Percentiles rank a stretch among this genome's conserved stretches.
phyloP scores from a whole-genome alignment of 2,113 vertebrate genomes.

The Salvator merianae region DNA sequence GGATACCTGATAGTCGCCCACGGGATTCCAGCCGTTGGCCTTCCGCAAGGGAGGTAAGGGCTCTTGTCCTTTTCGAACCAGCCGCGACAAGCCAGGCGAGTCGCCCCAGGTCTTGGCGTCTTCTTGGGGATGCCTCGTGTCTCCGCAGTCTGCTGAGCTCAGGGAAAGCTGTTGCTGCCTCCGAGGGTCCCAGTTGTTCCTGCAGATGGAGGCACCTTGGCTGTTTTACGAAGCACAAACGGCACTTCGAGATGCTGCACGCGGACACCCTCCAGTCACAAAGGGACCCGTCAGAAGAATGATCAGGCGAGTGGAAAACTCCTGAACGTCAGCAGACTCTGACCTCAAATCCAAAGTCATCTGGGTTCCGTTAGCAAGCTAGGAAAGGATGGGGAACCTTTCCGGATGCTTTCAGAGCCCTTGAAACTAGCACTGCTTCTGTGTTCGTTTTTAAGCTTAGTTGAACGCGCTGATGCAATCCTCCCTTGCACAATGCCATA shows the following conservation, averaged over 20 bases:
- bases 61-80: conserved; percentile 77
- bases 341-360: too few species aligned
- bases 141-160: conserved; percentile 84
- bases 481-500: too few species aligned
- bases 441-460: too few species aligned
- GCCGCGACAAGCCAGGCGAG: conserved; percentile 51
- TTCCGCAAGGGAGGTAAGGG: conserved; percentile 78
- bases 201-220: conserved; percentile 54
- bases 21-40: conserved; percentile 78
- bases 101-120: conserved; percentile 80
- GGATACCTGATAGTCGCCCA: conserved; percentile 83
- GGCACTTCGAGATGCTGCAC: neutral
- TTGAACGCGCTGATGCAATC: too few species aligned
- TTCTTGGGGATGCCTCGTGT: conserved; percentile 79
- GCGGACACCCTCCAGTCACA: neutral
- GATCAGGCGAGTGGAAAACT: too few species aligned
- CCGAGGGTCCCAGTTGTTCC: conserved; percentile 87
- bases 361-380: too few species aligned
- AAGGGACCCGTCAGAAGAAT: too few species aligned
- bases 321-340: neutral
- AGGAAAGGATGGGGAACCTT: too few species aligned
- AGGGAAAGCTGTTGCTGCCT: conserved; percentile 83
- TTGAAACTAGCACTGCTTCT: too few species aligned
- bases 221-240: neutral
- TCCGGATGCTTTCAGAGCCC: too few species aligned